Evolutionary conservation across 2,888 invertebrate species (phyloP).

Genomic region (Meghimatium bilineatum): DNA sequence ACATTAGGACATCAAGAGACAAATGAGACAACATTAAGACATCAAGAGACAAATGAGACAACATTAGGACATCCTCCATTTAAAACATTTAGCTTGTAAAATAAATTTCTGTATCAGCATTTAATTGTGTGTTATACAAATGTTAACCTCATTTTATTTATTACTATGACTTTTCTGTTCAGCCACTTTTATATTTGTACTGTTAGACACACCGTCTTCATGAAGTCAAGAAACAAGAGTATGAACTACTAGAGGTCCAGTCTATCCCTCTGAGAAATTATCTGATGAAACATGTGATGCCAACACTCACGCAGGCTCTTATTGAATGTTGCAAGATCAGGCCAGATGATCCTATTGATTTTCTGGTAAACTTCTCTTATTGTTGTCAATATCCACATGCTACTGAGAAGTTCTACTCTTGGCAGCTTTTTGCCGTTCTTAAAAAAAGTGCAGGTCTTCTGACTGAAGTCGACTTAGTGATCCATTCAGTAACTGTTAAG

Average conservation of each 20-base stretch:
- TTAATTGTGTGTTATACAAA: too few species aligned
- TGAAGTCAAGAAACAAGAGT: constrained; percentile 84
- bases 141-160: not conserved
- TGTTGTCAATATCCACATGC: too few species aligned
- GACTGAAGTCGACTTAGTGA: too few species aligned
- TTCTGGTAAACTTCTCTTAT: constrained; percentile 80
- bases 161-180: not conserved
- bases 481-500: too few species aligned
- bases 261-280: constrained; percentile 87
- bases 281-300: constrained; percentile 86
- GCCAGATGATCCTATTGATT: constrained; percentile 88
- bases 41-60: not conserved
- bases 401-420: too few species aligned
- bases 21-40: too few species aligned
- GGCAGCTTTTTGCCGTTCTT: too few species aligned
- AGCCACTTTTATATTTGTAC: constrained; percentile 20
- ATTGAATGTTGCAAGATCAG: constrained; percentile 85
- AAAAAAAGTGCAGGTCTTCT: too few species aligned
- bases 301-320: constrained; percentile 86
- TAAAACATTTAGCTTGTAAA: too few species aligned
- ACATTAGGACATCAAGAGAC: too few species aligned
- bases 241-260: constrained; percentile 83
- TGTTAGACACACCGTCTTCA: constrained; percentile 71
- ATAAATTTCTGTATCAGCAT: too few species aligned
- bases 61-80: too few species aligned